Conservation (phyloP, 1,140 invertebrate genomes). For the Polyergus mexicanus region DNA sequence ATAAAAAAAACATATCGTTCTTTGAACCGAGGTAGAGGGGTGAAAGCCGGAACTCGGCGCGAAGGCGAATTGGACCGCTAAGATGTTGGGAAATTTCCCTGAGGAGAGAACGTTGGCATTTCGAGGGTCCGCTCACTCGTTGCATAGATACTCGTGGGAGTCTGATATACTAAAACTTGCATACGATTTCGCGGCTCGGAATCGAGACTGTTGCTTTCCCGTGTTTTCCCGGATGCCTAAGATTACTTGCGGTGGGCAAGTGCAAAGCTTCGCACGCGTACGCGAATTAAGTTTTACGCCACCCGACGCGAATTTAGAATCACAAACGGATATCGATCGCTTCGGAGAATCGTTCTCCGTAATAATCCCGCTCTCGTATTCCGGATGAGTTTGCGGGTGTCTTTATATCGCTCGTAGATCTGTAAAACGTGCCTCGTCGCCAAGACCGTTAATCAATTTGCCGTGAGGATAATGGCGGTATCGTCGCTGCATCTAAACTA, state of each 20-base stretch:
- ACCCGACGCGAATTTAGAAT: slow-evolving; percentile 20
- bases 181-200: slow-evolving; percentile 48
- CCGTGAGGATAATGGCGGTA: slow-evolving; percentile 49
- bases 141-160: slow-evolving; percentile 56
- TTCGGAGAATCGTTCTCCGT: background rate
- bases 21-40: slow-evolving; percentile 21
- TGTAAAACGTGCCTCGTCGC: background rate
- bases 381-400: background rate
- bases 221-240: slow-evolving; percentile 1
- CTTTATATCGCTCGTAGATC: background rate
- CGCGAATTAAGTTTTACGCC: background rate
- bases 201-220: slow-evolving; percentile 36
- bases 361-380: slow-evolving; percentile 13
- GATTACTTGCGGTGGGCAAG: slow-evolving; percentile 9
- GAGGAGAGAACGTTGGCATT: slow-evolving; percentile 60
- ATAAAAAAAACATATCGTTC: slow-evolving; percentile 70
- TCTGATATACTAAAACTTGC: slow-evolving; percentile 63
- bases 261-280: background rate
- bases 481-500: slow-evolving; percentile 55
- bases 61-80: slow-evolving; percentile 59
- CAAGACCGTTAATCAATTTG: slow-evolving; percentile 66
- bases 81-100: slow-evolving; percentile 73
- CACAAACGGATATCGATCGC: background rate
- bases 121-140: background rate
- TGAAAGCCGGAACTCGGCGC: background rate